Percentiles rank a stretch among this genome's conserved stretches.
Evolutionary conservation across 1,140 invertebrate genomes (phyloP).

Genomic region (Eubasilissa regina): DNA sequence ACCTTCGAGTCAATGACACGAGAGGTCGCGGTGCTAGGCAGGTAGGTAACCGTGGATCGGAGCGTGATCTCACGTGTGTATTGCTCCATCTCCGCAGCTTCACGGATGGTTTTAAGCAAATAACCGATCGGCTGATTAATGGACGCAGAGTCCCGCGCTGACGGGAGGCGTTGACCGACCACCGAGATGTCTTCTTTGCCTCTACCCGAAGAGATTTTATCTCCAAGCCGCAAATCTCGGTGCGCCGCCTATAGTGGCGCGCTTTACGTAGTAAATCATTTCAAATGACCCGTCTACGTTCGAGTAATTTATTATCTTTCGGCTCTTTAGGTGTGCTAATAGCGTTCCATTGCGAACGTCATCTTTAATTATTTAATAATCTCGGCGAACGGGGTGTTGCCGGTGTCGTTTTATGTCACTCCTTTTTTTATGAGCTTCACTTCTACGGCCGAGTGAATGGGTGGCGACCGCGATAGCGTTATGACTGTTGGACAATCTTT

Average conservation of each 20-base stretch:
- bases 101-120: slow-evolving; percentile 37
- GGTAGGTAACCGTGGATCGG: background rate
- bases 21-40: background rate
- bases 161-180: slow-evolving; percentile 49
- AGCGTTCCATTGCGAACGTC: slow-evolving; percentile 52
- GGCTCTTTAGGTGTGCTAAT: slow-evolving; percentile 49
- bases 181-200: slow-evolving; percentile 36
- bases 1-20: background rate
- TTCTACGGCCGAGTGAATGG: slow-evolving; percentile 5
- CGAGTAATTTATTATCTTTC: slow-evolving; percentile 54
- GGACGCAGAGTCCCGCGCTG: slow-evolving; percentile 9
- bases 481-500: background rate
- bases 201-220: slow-evolving; percentile 45
- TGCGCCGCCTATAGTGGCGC: slow-evolving; percentile 27
- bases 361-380: slow-evolving; percentile 52
- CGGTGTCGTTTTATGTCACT: slow-evolving; percentile 40
- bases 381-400: slow-evolving; percentile 38
- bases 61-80: background rate
- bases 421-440: slow-evolving; percentile 27
- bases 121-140: slow-evolving; percentile 40
- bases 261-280: slow-evolving; percentile 50
- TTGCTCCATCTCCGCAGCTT: background rate
- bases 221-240: slow-evolving; percentile 36
- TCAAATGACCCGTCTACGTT: slow-evolving; percentile 48
- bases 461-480: background rate